Percentiles rank a stretch among this genome's conserved stretches.
Evolutionary conservation across 2,797 vertebrate species (phyloP).

Genomic region (Remorina albescens): DNA sequence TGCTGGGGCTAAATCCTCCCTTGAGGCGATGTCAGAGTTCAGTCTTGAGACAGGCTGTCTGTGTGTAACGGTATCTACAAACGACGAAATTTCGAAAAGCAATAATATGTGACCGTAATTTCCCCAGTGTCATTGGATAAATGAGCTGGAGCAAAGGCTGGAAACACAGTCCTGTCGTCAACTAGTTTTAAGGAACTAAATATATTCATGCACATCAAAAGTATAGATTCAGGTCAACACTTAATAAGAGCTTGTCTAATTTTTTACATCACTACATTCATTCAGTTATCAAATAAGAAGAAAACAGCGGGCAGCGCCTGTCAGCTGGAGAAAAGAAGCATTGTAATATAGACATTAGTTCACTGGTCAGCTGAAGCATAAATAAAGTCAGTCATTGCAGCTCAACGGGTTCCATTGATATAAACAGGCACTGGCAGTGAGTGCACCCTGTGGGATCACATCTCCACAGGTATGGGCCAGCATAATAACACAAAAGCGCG

Average conservation of each 20-base stretch:
- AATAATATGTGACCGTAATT: not conserved
- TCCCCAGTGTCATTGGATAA: not conserved
- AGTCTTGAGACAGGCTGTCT: constrained; percentile 9
- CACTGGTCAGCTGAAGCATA: constrained; percentile 36
- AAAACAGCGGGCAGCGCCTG: not conserved
- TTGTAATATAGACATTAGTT: constrained; percentile 1
- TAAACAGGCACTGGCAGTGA: constrained; percentile 67
- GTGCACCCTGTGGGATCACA: constrained; percentile 61
- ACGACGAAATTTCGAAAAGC: not conserved
- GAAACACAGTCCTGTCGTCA: not conserved
- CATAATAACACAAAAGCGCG: constrained; percentile 28
- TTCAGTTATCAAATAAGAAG: not conserved
- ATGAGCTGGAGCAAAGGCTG: not conserved
- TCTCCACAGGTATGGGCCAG: constrained; percentile 62
- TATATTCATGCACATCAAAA: not conserved
- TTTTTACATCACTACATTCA: not conserved
- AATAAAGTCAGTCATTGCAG: constrained; percentile 66
- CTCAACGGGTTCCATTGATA: constrained; percentile 65
- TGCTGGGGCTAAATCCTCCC: constrained; percentile 33
- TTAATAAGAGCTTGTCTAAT: not conserved
- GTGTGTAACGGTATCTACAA: constrained; percentile 1
- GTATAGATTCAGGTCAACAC: not conserved
- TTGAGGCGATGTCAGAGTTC: constrained; percentile 35
- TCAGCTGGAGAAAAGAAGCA: not conserved
- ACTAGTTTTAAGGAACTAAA: not conserved